Evolutionary conservation across 2,888 invertebrate genomes (phyloP), one percentile per base, ranked within the genome.

Genomic region (Trisateles emortualis): DNA sequence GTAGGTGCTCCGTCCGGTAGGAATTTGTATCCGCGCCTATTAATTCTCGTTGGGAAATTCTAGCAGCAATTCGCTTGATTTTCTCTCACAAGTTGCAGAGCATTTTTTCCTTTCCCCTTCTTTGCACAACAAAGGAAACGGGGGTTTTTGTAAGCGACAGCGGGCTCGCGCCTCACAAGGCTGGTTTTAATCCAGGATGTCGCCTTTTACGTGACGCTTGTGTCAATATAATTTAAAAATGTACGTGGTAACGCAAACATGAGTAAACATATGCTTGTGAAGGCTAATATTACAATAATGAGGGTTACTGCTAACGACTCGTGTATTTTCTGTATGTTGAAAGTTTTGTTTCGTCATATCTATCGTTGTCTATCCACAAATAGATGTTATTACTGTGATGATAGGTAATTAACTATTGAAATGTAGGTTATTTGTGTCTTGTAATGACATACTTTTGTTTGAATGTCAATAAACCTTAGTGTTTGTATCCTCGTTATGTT

Each of bases 111-210:
- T 65, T 72, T 65, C 62, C n/a, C 75, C 72, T 78, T 64, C 70
- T 79, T 80, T 81, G 70, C 74, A 78, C 81, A 77, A 84, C 84
- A 85, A 85, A 83, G 76, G 75, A 72, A 63, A 53, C 59, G 62
- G 65, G 56, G 68, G 72, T 72, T 79, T 81, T 78, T 80, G 74
- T 75, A 67, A 71, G 63, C 68, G 66, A 63, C 69, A 66, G 62
- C 61, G 59, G 67, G 62, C 63, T 56, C 61, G 59, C 58, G 59
- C 59, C 52, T 59, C 64, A 64, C 67, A 61, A 62, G 61, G 51
- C 50, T 71, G 67, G 70, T 76, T 84, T 85, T 83, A 83, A 84
- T 85, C 76, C 74, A 57, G 59, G 66, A 73, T 68, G 68, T 61
- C 62, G 68, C 63, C 51, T 68, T 68, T 70, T 76, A 81, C 79